phyloP scores from a whole-genome alignment of 53 echinoderm and acorn worm genomes.

The Temnopleurus reevesii region DNA sequence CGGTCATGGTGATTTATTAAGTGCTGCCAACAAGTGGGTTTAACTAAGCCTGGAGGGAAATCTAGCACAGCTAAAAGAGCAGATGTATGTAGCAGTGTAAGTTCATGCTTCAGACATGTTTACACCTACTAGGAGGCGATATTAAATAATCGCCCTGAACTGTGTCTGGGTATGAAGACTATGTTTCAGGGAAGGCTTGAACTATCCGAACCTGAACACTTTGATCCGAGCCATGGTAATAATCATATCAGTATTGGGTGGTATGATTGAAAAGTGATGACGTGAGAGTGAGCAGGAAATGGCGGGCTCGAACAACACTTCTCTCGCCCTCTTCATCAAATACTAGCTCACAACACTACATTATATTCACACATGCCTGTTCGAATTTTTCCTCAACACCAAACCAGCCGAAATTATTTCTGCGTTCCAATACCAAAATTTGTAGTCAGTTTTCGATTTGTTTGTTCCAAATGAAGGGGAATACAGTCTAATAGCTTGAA shows the following conservation, averaged over 20 bases:
- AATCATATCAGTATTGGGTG: conserved; percentile 35
- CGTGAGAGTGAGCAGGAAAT: neutral
- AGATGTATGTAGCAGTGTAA: no score
- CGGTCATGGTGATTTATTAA: no score
- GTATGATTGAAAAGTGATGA: conserved; percentile 52
- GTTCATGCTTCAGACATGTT: no score
- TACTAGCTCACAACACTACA: neutral
- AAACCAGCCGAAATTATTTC: neutral
- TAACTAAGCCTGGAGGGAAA: no score
- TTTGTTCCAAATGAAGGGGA: neutral
- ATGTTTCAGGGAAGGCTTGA: no score
- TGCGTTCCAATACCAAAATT: neutral
- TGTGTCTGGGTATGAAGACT: no score
- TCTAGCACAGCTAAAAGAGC: no score
- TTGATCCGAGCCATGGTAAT: conserved; percentile 14
- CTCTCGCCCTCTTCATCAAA: neutral
- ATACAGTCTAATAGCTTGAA: neutral
- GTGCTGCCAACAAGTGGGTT: no score
- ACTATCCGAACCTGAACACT: no score
- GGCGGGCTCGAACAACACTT: neutral
- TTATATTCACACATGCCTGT: neutral
- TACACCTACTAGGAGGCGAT: no score
- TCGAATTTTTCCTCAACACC: neutral
- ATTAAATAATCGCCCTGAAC: no score
- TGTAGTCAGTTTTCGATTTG: neutral